A percentile compares a stretch with the other conserved stretches of the same genome.
These are phyloP conservation scores for Agrotis ipsilon DNA, from an alignment of 2,888 invertebrate species.

Conservation along the genomic window DNA sequence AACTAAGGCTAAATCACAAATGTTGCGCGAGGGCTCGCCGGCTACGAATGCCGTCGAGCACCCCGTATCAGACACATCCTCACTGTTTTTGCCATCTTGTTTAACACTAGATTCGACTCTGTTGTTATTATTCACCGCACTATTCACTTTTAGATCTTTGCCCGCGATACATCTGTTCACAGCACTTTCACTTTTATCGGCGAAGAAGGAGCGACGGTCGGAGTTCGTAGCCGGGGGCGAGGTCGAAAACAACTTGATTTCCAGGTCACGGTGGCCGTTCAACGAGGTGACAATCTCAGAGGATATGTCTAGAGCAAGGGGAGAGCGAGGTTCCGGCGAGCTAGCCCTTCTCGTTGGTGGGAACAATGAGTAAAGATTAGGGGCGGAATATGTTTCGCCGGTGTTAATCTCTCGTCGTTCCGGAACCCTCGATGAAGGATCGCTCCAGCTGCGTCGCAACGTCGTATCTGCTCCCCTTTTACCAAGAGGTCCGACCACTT, in stretches of 20 bases:
- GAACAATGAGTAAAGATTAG: slow-evolving; percentile 88
- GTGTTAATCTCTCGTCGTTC: slow-evolving; percentile 82
- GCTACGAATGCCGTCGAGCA: slow-evolving; percentile 79
- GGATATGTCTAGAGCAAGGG: slow-evolving; percentile 92
- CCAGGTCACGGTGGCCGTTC: slow-evolving; percentile 94
- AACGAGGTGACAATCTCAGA: slow-evolving; percentile 95
- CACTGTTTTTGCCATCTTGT: slow-evolving; percentile 81
- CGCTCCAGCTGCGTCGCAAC: slow-evolving; percentile 92
- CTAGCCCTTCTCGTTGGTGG: slow-evolving; percentile 84
- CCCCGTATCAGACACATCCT: slow-evolving; percentile 82
- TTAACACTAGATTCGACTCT: slow-evolving; percentile 81
- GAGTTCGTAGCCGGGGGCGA: slow-evolving; percentile 88
- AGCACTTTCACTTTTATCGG: slow-evolving; percentile 89
- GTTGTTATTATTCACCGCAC: slow-evolving; percentile 85
- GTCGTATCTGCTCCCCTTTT: slow-evolving; percentile 84
- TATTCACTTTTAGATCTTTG: slow-evolving; percentile 84
- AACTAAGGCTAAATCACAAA: slow-evolving; percentile 91
- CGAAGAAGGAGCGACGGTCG: slow-evolving; percentile 88
- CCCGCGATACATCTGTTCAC: slow-evolving; percentile 84
- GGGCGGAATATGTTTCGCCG: slow-evolving; percentile 83
- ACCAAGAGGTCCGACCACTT: slow-evolving; percentile 86
- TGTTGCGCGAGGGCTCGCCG: slow-evolving; percentile 82
- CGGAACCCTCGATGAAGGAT: slow-evolving; percentile 89
- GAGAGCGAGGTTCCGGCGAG: slow-evolving; percentile 86
- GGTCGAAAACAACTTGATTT: slow-evolving; percentile 94